A percentile compares a stretch with the other conserved stretches of the same genome.
These are phyloP conservation scores for Siphamia tubifer DNA, from an alignment of 2,113 vertebrate genomes.

Conservation along the genomic window DNA sequence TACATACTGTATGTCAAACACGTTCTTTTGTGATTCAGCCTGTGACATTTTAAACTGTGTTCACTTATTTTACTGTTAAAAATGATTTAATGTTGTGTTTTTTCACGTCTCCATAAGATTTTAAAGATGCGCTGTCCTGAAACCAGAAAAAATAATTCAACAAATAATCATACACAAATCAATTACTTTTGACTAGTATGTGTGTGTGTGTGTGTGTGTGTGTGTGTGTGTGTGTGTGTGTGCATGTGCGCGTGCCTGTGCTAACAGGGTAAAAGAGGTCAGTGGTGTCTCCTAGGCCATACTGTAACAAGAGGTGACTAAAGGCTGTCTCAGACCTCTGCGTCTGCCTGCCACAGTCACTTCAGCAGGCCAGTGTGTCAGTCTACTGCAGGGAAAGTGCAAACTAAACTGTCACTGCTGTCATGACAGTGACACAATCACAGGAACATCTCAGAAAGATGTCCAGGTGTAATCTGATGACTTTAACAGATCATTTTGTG, in stretches of 20 bases:
- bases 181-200: too few relatives aligned
- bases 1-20: too few relatives aligned
- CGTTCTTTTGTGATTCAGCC: too few relatives aligned
- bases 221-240: neutral
- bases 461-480: conserved; percentile 6
- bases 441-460: neutral
- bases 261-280: conserved; percentile 39
- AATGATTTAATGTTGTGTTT: too few relatives aligned
- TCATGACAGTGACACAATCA: conserved; percentile 34
- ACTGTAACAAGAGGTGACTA: conserved; percentile 67
- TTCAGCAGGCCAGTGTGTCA: conserved; percentile 64
- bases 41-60: too few relatives aligned
- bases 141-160: too few relatives aligned
- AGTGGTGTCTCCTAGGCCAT: conserved; percentile 18
- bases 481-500: neutral
- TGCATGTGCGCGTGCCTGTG: too few relatives aligned
- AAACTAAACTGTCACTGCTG: conserved; percentile 47
- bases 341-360: conserved; percentile 37
- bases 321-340: conserved; percentile 64
- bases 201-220: neutral
- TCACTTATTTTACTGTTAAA: too few relatives aligned
- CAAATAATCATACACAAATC: too few relatives aligned
- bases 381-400: conserved; percentile 51
- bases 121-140: too few relatives aligned
- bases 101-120: too few relatives aligned